phyloP scores from a whole-genome alignment of 37 sponge, comb jelly and placozoan genomes.

The Haliclona indistincta region DNA sequence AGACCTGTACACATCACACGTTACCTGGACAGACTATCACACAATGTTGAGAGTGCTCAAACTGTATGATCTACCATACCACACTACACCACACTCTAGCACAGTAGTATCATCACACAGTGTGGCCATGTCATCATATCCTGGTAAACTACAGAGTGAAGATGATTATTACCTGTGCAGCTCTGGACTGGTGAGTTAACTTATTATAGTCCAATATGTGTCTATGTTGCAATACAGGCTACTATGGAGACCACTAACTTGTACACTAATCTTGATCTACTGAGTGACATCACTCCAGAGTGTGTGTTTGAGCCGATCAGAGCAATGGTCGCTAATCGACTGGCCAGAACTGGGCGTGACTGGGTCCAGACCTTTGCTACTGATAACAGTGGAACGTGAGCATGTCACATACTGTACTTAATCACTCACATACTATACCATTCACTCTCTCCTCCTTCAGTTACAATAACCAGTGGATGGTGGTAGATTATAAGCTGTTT shows the following conservation, averaged over 20 bases:
- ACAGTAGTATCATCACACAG: slow-evolving; percentile 51
- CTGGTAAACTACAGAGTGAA: slow-evolving; percentile 78
- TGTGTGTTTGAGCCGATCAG: slow-evolving; percentile 75
- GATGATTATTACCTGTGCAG: slow-evolving; percentile 92
- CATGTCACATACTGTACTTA: too few relatives aligned
- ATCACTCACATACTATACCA: too few relatives aligned
- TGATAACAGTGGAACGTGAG: slow-evolving; percentile 94
- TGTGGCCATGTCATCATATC: slow-evolving; percentile 92
- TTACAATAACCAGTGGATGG: slow-evolving; percentile 99
- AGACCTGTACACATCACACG: slow-evolving; percentile 87
- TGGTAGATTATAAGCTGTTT: slow-evolving; percentile 92
- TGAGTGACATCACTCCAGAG: slow-evolving; percentile 61
- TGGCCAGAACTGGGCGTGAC: slow-evolving; percentile 68
- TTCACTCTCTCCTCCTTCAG: too few relatives aligned
- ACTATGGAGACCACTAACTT: slow-evolving; percentile 94
- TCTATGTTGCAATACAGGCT: slow-evolving; percentile 22
- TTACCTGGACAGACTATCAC: slow-evolving; percentile 84
- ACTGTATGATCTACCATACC: slow-evolving; percentile 62
- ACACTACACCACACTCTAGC: too few relatives aligned
- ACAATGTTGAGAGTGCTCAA: slow-evolving; percentile 88
- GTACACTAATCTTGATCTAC: slow-evolving; percentile 72
- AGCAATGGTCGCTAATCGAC: slow-evolving; percentile 77
- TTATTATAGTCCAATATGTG: background rate
- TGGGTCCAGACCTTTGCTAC: slow-evolving; percentile 70
- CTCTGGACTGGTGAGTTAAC: slow-evolving; percentile 68